Conservation (phyloP, 2,113 vertebrate genomes). For the Saccopteryx bilineata region DNA sequence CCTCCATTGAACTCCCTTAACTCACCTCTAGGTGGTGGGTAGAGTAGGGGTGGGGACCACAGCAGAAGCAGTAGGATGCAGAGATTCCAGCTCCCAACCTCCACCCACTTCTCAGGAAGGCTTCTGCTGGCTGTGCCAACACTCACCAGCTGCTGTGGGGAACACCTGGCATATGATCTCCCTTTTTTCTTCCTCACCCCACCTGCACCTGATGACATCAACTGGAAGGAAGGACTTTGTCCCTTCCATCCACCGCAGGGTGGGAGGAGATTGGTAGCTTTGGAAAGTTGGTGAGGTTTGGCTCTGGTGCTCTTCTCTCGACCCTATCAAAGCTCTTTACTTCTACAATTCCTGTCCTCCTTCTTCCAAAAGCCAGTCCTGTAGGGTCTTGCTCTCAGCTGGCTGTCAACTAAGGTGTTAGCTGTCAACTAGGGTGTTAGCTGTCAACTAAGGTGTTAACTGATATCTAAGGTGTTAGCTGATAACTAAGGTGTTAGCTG, state of each 20-base stretch:
- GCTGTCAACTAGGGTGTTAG: slow-evolving; percentile 82
- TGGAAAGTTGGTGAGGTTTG: slow-evolving; percentile 17
- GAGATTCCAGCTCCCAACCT: not conserved
- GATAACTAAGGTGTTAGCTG: slow-evolving; percentile 84
- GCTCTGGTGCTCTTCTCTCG: not conserved
- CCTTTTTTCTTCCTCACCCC: slow-evolving; percentile 49
- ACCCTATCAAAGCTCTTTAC: slow-evolving; percentile 53
- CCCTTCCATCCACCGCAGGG: not conserved
- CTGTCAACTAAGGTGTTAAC: slow-evolving; percentile 82
- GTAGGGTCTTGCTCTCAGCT: slow-evolving; percentile 80
- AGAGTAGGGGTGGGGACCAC: not conserved
- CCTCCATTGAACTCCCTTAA: not conserved
- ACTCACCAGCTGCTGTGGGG: slow-evolving; percentile 50
- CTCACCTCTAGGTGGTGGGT: not conserved
- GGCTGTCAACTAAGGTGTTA: slow-evolving; percentile 83
- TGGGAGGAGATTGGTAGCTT: not conserved
- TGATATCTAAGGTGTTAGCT: slow-evolving; percentile 84
- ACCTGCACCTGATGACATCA: slow-evolving; percentile 52
- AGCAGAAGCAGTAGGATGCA: not conserved
- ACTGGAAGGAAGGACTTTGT: slow-evolving; percentile 21
- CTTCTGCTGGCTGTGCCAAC: slow-evolving; percentile 55
- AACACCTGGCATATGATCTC: slow-evolving; percentile 29
- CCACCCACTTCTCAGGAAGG: slow-evolving; percentile 39
- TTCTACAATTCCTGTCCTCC: slow-evolving; percentile 69
- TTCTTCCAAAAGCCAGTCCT: slow-evolving; percentile 72